A percentile compares a stretch with the other conserved stretches of the same genome.
Evolutionary conservation across 92 coral and sea anemone genomes (phyloP).

Genomic region (Bergia puertoricense): DNA sequence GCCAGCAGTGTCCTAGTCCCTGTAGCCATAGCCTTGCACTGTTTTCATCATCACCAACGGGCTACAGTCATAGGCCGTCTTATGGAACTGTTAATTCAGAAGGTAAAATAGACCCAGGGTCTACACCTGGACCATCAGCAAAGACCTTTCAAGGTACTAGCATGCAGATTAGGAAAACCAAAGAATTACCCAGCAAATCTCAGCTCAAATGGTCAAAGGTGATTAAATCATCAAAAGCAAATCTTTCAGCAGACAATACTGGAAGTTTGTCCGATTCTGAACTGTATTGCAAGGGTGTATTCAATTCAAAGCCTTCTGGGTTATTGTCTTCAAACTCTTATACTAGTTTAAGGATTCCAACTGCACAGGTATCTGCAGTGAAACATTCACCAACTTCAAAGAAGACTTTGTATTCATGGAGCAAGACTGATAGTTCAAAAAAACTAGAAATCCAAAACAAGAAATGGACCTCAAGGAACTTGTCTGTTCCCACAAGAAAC

Average conservation of each 20-base stretch:
- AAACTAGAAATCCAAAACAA: neutral
- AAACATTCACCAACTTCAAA: neutral
- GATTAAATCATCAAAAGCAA: neutral
- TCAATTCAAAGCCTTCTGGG: neutral
- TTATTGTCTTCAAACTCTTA: neutral
- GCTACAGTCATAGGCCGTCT: neutral
- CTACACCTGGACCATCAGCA: neutral
- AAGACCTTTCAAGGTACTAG: neutral
- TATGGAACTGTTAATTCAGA: neutral
- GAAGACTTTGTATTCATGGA: conserved; percentile 15
- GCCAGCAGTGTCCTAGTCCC: neutral
- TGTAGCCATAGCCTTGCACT: neutral
- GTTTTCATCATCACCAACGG: neutral
- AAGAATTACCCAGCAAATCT: neutral
- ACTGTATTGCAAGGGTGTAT: conserved; percentile 4
- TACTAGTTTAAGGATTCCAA: conserved; percentile 12
- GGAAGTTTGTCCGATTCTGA: conserved; percentile 40
- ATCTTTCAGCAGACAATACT: neutral
- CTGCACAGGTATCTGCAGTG: neutral
- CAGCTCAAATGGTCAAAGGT: conserved; percentile 37
- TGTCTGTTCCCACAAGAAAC: neutral
- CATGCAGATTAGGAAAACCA: neutral
- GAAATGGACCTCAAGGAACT: neutral
- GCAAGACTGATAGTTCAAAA: neutral
- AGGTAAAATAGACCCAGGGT: conserved; percentile 43